Conservation (phyloP, 2,113 vertebrate genomes). For the Collichthys lucidus region DNA sequence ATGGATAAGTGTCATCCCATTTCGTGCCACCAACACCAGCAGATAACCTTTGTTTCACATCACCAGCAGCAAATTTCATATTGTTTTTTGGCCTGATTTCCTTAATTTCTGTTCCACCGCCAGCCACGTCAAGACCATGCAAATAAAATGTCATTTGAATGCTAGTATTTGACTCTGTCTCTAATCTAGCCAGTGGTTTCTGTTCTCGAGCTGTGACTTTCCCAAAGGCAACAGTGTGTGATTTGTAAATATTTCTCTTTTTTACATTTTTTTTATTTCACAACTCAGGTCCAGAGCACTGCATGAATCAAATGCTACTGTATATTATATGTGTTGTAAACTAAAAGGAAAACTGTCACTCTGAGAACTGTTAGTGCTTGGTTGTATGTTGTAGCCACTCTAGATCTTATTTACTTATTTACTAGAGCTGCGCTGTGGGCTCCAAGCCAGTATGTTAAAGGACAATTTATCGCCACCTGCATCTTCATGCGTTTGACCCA, state of each 20-base stretch:
- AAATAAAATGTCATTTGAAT: constrained; percentile 34
- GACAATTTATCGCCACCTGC: not conserved
- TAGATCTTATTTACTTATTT: constrained; percentile 11
- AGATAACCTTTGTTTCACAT: constrained; percentile 1
- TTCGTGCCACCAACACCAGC: not conserved
- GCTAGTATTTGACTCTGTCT: not conserved
- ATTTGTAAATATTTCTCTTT: constrained; percentile 57
- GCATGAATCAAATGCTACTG: constrained; percentile 16
- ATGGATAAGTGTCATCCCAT: not conserved
- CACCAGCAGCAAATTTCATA: not conserved
- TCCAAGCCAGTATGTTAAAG: not conserved
- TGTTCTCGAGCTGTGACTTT: constrained; percentile 55
- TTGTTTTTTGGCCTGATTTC: constrained; percentile 13
- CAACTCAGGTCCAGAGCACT: constrained; percentile 27
- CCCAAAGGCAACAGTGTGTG: constrained; percentile 54
- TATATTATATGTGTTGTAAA: not conserved
- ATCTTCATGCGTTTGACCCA: not conserved
- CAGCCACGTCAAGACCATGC: not conserved
- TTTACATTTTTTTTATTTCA: not conserved
- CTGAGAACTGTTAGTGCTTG: constrained; percentile 17
- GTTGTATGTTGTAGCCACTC: constrained; percentile 3
- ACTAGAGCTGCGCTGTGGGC: not conserved
- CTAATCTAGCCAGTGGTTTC: constrained; percentile 7
- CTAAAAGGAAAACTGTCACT: constrained; percentile 10
- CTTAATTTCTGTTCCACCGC: constrained; percentile 19